Evolutionary conservation across 2,888 invertebrate species (phyloP), one percentile per base, ranked within the genome.

Genomic region (Ischnura elegans): DNA sequence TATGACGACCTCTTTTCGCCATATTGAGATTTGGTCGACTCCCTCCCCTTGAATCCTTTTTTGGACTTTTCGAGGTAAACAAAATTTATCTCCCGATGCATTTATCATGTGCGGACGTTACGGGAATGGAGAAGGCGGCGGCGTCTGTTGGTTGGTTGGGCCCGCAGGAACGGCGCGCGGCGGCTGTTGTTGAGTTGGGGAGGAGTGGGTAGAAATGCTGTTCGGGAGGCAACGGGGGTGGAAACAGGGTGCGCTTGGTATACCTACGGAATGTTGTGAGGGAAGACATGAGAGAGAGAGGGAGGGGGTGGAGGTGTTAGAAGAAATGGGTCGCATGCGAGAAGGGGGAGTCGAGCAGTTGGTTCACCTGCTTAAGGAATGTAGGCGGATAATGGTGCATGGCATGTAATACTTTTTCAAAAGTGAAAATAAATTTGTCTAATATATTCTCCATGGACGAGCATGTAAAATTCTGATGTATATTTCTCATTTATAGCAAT

Each of bases 61-160:
- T 76, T 76, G 76, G 76, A 76, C 76, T 36, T 76, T 76, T 76
- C 76, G 76, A 76, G 76, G 76, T 76, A 76, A 76, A 76, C 76
- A 76, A 76, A 76, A 76, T 76, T 76, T 76, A 76, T 76, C 76
- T 76, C 76, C 76, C 76, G 36, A 76, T 76, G 76, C 76, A 76
- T 76, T 76, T 76, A 76, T 76, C 76, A 76, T 76, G 36, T 36
- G 76, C 76, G 76, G 76, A 76, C 76, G 76, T 76, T 76, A 29
- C 36, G 76, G 76, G 76, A 76, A 76, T 76, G 76, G 76, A 76
- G 76, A 76, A 76, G 76, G 76, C 29, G 13, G 76, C 10, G 36
- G 76, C 36, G 10, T 21, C 76, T 8, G 76, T 13, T 36, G 76
- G 76, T 61, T 21, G 29, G 76, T n/a, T n/a, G 10, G 29, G 13